A percentile compares a stretch with the other conserved stretches of the same genome.
Evolutionary conservation across 2,113 vertebrate species (phyloP).

Genomic region (Ceratotherium simum): DNA sequence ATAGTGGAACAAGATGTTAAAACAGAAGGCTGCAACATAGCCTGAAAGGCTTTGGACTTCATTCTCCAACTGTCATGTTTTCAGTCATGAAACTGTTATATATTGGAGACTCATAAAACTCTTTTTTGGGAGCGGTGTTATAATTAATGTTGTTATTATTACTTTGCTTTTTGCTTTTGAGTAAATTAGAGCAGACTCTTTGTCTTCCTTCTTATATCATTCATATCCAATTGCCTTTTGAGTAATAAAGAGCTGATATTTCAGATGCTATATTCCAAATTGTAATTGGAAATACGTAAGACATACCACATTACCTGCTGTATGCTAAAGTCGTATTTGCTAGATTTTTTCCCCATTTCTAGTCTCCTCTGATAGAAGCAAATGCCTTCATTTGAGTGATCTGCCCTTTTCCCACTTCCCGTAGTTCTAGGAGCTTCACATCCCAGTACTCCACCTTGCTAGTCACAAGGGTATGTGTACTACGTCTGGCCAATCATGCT

Average conservation of each 20-base stretch:
- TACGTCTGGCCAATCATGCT: neutral
- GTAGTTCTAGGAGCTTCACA: neutral
- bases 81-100: neutral
- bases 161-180: neutral
- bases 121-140: neutral
- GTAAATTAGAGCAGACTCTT: neutral
- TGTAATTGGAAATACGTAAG: neutral
- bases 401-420: neutral
- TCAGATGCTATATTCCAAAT: neutral
- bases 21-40: neutral
- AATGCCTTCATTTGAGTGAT: neutral
- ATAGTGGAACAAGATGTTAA: neutral
- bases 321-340: neutral
- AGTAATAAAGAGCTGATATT: neutral
- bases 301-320: neutral
- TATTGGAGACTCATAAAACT: neutral
- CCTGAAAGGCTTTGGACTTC: neutral
- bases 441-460: neutral
- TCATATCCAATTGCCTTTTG: neutral
- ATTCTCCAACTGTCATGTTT: neutral
- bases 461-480: neutral
- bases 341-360: neutral
- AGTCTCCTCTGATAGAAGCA: neutral
- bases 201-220: neutral
- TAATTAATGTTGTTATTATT: neutral